Percentiles rank a stretch among this genome's conserved stretches.
phyloP scores from a whole-genome alignment of 2,113 vertebrate genomes.

The Gobiocypris rarus region DNA sequence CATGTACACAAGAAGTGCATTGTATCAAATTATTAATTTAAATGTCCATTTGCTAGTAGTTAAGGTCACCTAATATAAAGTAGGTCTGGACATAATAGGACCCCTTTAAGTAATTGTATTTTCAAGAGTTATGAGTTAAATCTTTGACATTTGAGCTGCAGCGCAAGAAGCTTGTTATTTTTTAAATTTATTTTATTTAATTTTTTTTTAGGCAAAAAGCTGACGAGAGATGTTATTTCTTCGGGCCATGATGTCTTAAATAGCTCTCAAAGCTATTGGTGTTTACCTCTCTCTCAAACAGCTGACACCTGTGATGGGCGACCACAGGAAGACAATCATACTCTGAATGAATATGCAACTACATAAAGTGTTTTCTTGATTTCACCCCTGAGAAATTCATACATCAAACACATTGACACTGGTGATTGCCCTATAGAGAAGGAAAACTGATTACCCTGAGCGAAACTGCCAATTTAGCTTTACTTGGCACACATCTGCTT shows the following conservation, averaged over 20 bases:
- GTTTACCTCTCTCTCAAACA: neutral
- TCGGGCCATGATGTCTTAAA: neutral
- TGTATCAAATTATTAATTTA: no score
- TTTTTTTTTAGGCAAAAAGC: neutral
- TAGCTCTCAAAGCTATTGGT: neutral
- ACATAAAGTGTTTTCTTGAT: neutral
- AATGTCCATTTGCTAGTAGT: no score
- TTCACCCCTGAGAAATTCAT: neutral
- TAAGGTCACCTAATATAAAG: no score
- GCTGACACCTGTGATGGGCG: neutral
- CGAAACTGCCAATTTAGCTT: constrained; percentile 3
- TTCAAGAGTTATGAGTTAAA: neutral
- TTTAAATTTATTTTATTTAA: no score
- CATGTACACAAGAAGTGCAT: no score
- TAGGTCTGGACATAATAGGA: no score
- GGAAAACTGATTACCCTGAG: neutral
- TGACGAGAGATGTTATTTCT: neutral
- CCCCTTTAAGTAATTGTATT: neutral
- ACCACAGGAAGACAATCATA: neutral
- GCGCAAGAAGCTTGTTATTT: neutral
- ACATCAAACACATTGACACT: constrained; percentile 10
- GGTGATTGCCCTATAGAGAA: constrained; percentile 21
- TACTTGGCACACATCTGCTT: neutral
- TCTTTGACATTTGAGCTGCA: neutral
- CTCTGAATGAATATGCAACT: constrained; percentile 7